Evolutionary conservation across 1,140 invertebrate species (phyloP).

Genomic region (Chironomus tepperi): DNA sequence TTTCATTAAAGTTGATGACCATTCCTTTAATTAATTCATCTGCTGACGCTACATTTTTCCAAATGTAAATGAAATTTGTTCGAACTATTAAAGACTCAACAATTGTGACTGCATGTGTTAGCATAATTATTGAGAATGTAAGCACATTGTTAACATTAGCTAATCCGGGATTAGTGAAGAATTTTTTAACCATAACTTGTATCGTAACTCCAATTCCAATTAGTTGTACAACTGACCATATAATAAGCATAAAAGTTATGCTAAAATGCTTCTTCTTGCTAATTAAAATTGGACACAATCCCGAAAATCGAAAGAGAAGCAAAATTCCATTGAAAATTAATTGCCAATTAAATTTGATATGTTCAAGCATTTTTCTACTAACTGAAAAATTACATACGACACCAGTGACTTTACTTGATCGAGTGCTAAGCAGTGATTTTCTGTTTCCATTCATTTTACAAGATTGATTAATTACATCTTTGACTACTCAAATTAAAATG

Average conservation of each 20-base stretch:
- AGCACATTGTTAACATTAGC: not conserved
- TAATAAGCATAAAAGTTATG: not conserved
- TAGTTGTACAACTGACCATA: not conserved
- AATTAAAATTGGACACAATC: not conserved
- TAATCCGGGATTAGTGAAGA: not conserved
- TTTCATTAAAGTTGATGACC: not conserved
- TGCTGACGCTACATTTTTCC: not conserved
- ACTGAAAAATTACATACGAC: too few species aligned
- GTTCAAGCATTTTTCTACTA: not conserved
- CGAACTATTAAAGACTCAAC: not conserved
- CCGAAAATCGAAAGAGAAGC: not conserved
- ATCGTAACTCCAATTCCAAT: not conserved
- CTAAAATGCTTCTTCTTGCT: not conserved
- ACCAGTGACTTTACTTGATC: too few species aligned
- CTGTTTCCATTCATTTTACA: too few species aligned
- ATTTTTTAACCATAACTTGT: too few species aligned
- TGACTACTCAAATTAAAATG: too few species aligned
- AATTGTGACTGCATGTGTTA: not conserved
- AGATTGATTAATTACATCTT: too few species aligned
- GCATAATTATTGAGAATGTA: not conserved
- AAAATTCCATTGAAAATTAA: not conserved
- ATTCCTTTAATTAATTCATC: not conserved
- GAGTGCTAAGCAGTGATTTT: too few species aligned
- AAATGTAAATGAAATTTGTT: slow-evolving; percentile 16
- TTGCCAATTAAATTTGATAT: slow-evolving; percentile 12